Percentiles rank a stretch among this genome's conserved stretches.
Conservation (phyloP, 2,888 invertebrate genomes). For the Stenichneumon culpator region DNA sequence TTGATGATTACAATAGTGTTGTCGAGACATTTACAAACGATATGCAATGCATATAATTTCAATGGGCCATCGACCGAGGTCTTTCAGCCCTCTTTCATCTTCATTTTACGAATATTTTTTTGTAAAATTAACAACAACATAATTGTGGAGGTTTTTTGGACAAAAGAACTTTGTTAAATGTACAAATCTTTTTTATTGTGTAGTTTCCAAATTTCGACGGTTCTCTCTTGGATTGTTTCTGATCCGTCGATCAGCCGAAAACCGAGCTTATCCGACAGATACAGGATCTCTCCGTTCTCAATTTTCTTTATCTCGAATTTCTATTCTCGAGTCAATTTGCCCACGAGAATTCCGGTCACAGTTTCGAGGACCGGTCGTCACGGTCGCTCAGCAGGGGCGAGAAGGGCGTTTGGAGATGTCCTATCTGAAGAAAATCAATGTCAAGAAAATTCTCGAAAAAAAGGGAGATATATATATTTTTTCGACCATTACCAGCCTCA, state of each 20-base stretch:
- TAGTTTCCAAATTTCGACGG: background rate
- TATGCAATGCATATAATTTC: no score
- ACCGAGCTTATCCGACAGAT: constrained; percentile 5
- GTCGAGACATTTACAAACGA: no score
- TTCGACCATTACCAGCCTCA: background rate
- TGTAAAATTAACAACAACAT: no score
- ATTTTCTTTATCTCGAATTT: constrained; percentile 52
- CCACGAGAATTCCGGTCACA: constrained; percentile 60
- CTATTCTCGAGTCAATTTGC: constrained; percentile 64
- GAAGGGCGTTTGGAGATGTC: constrained; percentile 24
- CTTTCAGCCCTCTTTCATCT: no score
- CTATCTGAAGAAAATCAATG: background rate
- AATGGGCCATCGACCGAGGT: no score
- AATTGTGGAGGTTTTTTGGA: no score
- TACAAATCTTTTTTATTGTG: no score
- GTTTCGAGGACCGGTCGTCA: constrained; percentile 62
- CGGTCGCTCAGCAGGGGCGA: constrained; percentile 60
- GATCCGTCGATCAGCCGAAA: constrained; percentile 4
- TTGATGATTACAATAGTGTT: no score
- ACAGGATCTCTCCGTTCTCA: constrained; percentile 4
- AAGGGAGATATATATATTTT: constrained; percentile 11
- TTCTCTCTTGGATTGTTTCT: background rate
- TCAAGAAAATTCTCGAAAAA: background rate
- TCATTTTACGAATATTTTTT: no score
- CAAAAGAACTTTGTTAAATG: no score